phyloP scores from a whole-genome alignment of 2,113 vertebrate species.

The Mesoclemmys tuberculata region DNA sequence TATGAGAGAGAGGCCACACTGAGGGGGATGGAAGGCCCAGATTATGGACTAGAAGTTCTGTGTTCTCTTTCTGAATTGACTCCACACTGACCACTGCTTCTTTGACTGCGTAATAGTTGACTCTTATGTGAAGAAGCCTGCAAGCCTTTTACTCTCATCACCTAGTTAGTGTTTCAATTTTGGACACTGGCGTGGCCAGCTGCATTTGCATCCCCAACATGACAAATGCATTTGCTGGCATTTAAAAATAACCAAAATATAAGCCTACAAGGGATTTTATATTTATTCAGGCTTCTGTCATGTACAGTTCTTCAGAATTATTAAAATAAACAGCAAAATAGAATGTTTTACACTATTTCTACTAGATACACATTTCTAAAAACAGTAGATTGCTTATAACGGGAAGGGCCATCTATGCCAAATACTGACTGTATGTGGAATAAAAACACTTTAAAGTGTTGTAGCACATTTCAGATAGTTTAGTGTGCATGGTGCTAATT shows the following conservation, averaged over 20 bases:
- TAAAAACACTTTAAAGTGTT: not conserved
- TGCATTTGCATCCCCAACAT: not conserved
- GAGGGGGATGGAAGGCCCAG: accelerated
- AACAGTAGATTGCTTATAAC: not conserved
- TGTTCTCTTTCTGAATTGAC: accelerated
- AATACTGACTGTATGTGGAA: not conserved
- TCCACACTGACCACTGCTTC: accelerated
- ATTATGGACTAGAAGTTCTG: accelerated
- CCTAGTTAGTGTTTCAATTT: accelerated
- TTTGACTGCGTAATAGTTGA: not conserved
- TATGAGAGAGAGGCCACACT: not conserved
- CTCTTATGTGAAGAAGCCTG: too few species aligned
- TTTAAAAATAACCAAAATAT: not conserved
- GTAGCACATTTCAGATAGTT: not conserved
- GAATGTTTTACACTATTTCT: not conserved
- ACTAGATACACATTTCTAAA: not conserved
- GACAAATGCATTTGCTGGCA: not conserved
- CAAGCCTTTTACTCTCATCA: too few species aligned
- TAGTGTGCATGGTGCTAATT: not conserved
- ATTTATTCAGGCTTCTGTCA: not conserved
- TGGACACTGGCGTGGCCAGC: not conserved
- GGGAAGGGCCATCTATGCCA: accelerated
- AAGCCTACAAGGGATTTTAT: not conserved
- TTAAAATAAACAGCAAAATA: conserved; percentile 5
- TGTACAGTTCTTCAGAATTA: not conserved